These are phyloP conservation scores for Petromus typicus DNA, from an alignment of 2,113 vertebrate genomes.

Conservation along the genomic window DNA sequence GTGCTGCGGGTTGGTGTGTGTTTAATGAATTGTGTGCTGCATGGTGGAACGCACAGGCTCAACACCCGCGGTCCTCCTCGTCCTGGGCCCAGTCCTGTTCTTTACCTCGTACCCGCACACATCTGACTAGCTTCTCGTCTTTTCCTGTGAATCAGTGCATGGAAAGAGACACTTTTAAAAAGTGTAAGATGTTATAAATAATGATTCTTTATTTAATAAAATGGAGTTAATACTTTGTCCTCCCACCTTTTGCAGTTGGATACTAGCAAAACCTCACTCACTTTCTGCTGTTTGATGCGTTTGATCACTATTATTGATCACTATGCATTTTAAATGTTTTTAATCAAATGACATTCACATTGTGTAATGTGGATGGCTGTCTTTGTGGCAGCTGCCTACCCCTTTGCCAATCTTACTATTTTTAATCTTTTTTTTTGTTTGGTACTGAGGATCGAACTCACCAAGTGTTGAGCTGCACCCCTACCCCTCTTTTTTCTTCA, in stretches of 20 bases:
- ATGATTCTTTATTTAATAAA: constrained; percentile 22
- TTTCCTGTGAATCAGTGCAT: background rate
- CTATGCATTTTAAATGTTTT: background rate
- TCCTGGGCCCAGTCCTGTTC: background rate
- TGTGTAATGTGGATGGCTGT: background rate
- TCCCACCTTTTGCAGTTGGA: background rate
- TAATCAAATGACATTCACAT: background rate
- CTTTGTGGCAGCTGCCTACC: background rate
- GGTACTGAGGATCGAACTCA: background rate
- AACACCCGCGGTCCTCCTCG: background rate
- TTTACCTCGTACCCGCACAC: background rate
- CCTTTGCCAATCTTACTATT: background rate
- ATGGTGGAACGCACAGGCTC: background rate
- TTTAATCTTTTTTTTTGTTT: background rate
- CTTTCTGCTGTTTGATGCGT: background rate
- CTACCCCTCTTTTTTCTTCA: background rate
- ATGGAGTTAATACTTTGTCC: background rate
- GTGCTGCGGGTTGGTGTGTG: background rate
- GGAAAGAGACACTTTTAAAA: background rate
- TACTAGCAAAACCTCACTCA: background rate
- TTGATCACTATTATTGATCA: background rate
- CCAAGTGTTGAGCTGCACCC: background rate
- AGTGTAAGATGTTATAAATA: background rate
- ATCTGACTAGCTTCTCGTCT: background rate
- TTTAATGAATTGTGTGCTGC: background rate